These are phyloP conservation scores for Notodonta ziczac DNA, from an alignment of 2,888 invertebrate species.

Conservation along the genomic window DNA sequence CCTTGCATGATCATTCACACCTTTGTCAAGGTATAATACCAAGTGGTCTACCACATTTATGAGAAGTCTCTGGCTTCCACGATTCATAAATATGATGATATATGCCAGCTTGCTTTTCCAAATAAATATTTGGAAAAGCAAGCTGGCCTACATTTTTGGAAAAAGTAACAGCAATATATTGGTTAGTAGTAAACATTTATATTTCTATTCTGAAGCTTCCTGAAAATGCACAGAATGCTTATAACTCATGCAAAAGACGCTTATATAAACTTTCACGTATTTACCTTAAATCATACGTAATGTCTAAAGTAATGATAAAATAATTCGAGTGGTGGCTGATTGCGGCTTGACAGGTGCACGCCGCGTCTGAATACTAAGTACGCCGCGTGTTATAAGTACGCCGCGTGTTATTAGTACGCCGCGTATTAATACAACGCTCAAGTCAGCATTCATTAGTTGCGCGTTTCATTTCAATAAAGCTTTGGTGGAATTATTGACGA, in stretches of 20 bases:
- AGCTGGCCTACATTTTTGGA: no score
- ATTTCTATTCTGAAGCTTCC: not conserved
- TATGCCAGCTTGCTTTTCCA: no score
- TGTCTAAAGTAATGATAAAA: slow-evolving; percentile 67
- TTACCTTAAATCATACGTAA: slow-evolving; percentile 57
- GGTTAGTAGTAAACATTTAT: no score
- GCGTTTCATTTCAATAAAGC: slow-evolving; percentile 41
- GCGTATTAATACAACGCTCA: slow-evolving; percentile 41
- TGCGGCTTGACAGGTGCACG: slow-evolving; percentile 63
- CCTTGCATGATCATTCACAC: no score
- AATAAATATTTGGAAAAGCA: no score
- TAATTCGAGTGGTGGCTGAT: slow-evolving; percentile 65
- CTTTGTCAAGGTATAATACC: no score
- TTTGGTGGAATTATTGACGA: not conserved
- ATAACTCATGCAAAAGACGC: slow-evolving; percentile 31
- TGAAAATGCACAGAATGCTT: not conserved
- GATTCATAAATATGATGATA: no score
- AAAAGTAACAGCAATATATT: no score
- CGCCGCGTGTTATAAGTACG: slow-evolving; percentile 31
- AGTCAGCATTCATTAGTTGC: slow-evolving; percentile 55
- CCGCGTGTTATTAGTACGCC: slow-evolving; percentile 28
- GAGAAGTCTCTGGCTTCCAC: no score
- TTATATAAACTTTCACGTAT: slow-evolving; percentile 47
- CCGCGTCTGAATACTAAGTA: slow-evolving; percentile 64
- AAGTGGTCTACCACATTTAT: no score